Evolutionary conservation across 2,888 invertebrate genomes (phyloP).

Genomic region (Chorisops tibialis): DNA sequence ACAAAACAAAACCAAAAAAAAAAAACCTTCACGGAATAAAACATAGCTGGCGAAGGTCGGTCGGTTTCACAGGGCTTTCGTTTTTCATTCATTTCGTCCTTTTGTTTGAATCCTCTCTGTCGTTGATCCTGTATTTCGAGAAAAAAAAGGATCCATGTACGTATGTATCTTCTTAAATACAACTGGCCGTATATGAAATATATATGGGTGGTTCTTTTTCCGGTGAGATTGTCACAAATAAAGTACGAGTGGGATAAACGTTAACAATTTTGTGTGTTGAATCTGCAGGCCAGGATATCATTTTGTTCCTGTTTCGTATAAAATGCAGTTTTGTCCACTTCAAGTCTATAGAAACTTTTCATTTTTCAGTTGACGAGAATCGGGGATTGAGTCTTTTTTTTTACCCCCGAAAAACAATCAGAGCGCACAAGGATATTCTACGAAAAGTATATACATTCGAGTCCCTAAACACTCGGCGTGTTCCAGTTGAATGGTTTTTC

Average conservation of each 20-base stretch:
- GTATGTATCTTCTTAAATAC: too few species aligned
- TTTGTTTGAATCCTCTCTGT: neutral
- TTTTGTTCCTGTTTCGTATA: too few species aligned
- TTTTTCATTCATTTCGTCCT: neutral
- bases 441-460: constrained; percentile 25
- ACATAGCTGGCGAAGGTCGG: too few species aligned
- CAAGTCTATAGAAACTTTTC: neutral
- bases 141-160: neutral
- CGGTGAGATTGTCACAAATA: neutral
- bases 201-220: neutral
- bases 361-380: neutral
- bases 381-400: neutral
- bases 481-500: constrained; percentile 27
- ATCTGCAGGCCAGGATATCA: too few species aligned
- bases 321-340: neutral
- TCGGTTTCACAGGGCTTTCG: too few species aligned
- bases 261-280: neutral
- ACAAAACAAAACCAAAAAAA: too few species aligned
- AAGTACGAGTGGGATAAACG: neutral
- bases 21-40: too few species aligned
- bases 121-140: too few species aligned
- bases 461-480: neutral
- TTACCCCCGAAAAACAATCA: neutral
- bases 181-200: neutral
- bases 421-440: neutral